Percentiles rank a stretch among this genome's conserved stretches.
phyloP scores from a whole-genome alignment of 2,113 vertebrate species.

The Oncorhynchus gorbuscha region DNA sequence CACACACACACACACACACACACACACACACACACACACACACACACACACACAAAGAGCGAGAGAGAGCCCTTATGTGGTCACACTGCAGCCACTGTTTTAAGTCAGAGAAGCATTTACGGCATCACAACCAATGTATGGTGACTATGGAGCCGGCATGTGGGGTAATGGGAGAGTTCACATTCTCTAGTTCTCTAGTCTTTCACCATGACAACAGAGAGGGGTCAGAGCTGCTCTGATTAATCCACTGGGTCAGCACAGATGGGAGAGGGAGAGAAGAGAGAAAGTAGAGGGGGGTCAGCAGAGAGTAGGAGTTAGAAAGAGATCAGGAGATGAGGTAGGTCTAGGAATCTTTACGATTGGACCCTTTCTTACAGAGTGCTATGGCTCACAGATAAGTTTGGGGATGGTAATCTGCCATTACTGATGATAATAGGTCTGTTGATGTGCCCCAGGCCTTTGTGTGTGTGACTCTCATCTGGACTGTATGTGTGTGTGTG shows the following conservation, averaged over 20 bases:
- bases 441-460: background rate
- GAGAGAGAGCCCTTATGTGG: too few species aligned
- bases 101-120: constrained; percentile 36
- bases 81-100: too few species aligned
- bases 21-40: background rate
- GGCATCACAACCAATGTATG: constrained; percentile 29
- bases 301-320: background rate
- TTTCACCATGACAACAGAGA: constrained; percentile 58
- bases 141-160: constrained; percentile 47
- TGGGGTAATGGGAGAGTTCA: constrained; percentile 7
- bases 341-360: background rate
- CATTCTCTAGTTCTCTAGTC: constrained; percentile 38
- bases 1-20: background rate
- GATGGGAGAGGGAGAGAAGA: constrained; percentile 2
- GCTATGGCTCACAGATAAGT: background rate
- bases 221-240: constrained; percentile 44
- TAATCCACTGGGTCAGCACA: constrained; percentile 41
- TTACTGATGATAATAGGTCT: background rate
- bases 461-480: background rate
- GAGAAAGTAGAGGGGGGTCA: background rate
- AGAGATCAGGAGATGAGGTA: background rate
- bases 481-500: background rate
- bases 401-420: too few species aligned
- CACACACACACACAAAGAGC: too few species aligned
- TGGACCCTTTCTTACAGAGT: background rate